phyloP scores from a whole-genome alignment of 2,797 vertebrate genomes.

The Brachyrhaphis roseni region DNA sequence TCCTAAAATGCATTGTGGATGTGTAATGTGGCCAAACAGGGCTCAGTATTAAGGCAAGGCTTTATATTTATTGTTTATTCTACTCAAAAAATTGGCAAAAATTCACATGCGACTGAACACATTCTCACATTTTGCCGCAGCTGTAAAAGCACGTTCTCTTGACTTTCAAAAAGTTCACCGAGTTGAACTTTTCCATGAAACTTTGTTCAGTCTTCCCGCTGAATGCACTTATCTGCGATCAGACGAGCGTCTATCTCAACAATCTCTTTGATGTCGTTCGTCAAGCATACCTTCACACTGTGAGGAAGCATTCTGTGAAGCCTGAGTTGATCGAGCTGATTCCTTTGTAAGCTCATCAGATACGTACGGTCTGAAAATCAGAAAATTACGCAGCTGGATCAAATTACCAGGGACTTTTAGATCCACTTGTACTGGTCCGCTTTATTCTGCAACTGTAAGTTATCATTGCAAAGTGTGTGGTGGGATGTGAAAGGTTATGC shows the following conservation, averaged over 20 bases:
- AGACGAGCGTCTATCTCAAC: slow-evolving; percentile 56
- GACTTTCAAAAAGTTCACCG: background rate
- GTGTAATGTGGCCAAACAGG: background rate
- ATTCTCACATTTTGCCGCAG: background rate
- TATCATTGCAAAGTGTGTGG: slow-evolving; percentile 43
- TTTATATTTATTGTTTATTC: background rate
- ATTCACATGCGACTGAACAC: background rate
- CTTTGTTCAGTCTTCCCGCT: slow-evolving; percentile 33
- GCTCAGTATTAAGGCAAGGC: background rate
- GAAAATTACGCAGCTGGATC: slow-evolving; percentile 33
- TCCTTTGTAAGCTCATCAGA: slow-evolving; percentile 36
- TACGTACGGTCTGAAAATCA: slow-evolving; percentile 49
- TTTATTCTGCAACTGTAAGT: slow-evolving; percentile 29
- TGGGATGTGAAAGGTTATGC: slow-evolving; percentile 43
- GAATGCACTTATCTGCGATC: slow-evolving; percentile 41
- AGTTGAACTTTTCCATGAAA: background rate
- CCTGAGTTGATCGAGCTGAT: slow-evolving; percentile 56
- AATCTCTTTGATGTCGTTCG: slow-evolving; percentile 73
- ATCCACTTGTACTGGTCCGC: slow-evolving; percentile 43
- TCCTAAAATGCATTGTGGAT: background rate
- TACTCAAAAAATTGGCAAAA: background rate
- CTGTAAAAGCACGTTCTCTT: background rate
- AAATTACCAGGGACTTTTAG: slow-evolving; percentile 45
- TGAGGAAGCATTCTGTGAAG: slow-evolving; percentile 48
- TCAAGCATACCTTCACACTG: slow-evolving; percentile 65